phyloP scores from a whole-genome alignment of 2,888 invertebrate species.

The Carabus problematicus region DNA sequence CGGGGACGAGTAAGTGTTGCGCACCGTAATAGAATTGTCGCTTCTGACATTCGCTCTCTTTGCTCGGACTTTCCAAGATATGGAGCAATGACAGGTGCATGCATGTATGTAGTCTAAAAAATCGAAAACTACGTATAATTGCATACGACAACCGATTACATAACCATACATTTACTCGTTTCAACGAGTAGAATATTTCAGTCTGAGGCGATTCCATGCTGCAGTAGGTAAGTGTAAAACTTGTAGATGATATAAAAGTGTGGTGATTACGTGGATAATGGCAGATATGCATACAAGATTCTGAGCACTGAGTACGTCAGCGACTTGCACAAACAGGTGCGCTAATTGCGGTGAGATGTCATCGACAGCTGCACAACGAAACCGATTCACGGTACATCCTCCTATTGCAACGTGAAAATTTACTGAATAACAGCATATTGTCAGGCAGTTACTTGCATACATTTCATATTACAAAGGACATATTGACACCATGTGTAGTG shows the following conservation, averaged over 20 bases:
- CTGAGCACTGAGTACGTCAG: neutral
- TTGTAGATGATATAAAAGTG: constrained; percentile 1
- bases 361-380: constrained; percentile 6
- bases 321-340: neutral
- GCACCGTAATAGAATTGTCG: constrained; percentile 25
- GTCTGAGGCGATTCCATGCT: neutral
- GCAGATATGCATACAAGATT: neutral
- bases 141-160: too few species aligned
- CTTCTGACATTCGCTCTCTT: neutral
- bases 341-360: neutral
- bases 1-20: constrained; percentile 1
- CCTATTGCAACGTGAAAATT: too few species aligned
- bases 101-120: neutral
- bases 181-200: neutral
- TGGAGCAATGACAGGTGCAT: neutral
- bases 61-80: too few species aligned
- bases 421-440: too few species aligned
- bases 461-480: too few species aligned
- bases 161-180: neutral
- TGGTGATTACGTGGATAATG: neutral
- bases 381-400: neutral
- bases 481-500: too few species aligned
- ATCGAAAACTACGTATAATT: neutral
- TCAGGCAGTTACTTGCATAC: too few species aligned
- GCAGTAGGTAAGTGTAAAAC: neutral